Evolutionary conservation across 2,113 vertebrate genomes (phyloP).

Genomic region (Clinocottus analis): DNA sequence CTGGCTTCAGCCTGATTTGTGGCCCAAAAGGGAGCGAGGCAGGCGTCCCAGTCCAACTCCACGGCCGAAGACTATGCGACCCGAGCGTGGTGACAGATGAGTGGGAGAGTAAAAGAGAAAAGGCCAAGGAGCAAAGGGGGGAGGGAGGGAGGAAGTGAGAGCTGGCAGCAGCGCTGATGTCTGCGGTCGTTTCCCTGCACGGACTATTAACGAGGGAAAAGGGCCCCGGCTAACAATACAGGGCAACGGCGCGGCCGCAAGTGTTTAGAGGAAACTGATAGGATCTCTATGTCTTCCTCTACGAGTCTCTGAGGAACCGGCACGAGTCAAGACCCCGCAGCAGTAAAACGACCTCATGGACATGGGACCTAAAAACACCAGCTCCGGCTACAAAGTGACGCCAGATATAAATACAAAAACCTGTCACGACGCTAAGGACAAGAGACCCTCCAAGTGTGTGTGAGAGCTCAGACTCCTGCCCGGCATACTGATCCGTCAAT

Average conservation of each 20-base stretch:
- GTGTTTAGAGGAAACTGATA: slow-evolving; percentile 77
- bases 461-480: not conserved
- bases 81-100: slow-evolving; percentile 50
- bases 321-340: slow-evolving; percentile 24
- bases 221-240: slow-evolving; percentile 59
- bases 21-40: slow-evolving; percentile 47
- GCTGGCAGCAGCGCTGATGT: slow-evolving; percentile 55
- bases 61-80: slow-evolving; percentile 36
- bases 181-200: slow-evolving; percentile 63
- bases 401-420: not conserved
- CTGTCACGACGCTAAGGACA: not conserved
- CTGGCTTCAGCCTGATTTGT: slow-evolving; percentile 61
- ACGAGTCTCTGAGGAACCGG: slow-evolving; percentile 68
- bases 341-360: slow-evolving; percentile 9
- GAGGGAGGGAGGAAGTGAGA: slow-evolving; percentile 61
- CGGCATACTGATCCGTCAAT: not conserved
- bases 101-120: not conserved
- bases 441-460: not conserved
- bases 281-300: slow-evolving; percentile 77
- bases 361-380: not conserved
- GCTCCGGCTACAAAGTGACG: not conserved
- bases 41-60: slow-evolving; percentile 45
- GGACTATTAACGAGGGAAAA: slow-evolving; percentile 70
- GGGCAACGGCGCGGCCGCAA: slow-evolving; percentile 49
- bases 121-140: not conserved